These are phyloP conservation scores for Nebria salina DNA, from an alignment of 2,888 invertebrate species.

Conservation along the genomic window DNA sequence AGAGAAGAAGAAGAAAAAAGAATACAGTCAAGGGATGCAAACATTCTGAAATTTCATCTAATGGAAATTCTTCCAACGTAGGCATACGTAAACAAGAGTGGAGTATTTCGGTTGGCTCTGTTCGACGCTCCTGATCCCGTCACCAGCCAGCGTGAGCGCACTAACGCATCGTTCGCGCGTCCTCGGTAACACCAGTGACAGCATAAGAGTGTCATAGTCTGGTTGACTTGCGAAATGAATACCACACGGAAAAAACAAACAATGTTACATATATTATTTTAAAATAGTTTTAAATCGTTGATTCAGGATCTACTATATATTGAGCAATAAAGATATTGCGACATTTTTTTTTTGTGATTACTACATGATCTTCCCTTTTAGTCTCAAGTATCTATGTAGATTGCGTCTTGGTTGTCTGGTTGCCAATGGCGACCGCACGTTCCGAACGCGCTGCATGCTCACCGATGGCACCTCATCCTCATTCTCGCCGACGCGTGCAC, in stretches of 20 bases:
- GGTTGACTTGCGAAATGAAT: constrained; percentile 48
- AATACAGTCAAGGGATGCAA: constrained; percentile 31
- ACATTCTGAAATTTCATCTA: constrained; percentile 46
- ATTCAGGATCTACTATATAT: too few species aligned
- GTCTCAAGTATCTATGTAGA: constrained; percentile 51
- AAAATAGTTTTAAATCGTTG: not conserved
- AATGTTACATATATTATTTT: not conserved
- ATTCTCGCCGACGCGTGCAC: too few species aligned
- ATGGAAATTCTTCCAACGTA: constrained; percentile 44
- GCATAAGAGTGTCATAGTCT: constrained; percentile 43
- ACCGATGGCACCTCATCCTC: constrained; percentile 3
- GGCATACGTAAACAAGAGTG: constrained; percentile 43
- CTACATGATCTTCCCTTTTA: not conserved
- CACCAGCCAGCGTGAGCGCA: not conserved
- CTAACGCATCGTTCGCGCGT: not conserved
- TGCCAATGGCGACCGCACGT: constrained; percentile 54
- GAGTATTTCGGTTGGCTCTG: constrained; percentile 12
- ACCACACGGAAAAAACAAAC: constrained; percentile 45
- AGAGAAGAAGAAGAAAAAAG: constrained; percentile 17
- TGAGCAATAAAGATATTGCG: too few species aligned
- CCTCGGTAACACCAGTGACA: constrained; percentile 32
- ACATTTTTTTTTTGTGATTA: not conserved
- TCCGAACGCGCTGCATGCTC: constrained; percentile 50
- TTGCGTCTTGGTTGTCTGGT: constrained; percentile 51
- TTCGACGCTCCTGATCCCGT: not conserved